Evolutionary conservation across 1,140 invertebrate genomes (phyloP).

Genomic region (Lepidurus apus): DNA sequence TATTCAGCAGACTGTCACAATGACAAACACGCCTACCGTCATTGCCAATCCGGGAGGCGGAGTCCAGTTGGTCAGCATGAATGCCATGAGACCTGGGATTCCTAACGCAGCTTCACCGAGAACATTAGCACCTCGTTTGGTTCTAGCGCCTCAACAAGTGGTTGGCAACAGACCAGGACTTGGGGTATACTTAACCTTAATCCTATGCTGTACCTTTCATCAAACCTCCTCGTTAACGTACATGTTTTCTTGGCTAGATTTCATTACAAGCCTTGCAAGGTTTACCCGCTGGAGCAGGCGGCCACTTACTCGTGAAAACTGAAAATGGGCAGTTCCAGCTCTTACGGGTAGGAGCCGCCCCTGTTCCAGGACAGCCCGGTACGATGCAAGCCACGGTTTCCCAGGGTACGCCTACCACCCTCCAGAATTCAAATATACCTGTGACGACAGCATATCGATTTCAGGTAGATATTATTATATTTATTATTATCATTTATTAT

Average conservation of each 20-base stretch:
- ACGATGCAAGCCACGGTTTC: constrained; percentile 6
- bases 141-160: constrained; percentile 71
- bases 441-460: constrained; percentile 46
- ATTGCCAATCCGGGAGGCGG: constrained; percentile 36
- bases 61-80: constrained; percentile 73
- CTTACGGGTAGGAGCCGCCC: constrained; percentile 73
- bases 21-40: constrained; percentile 13
- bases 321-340: constrained; percentile 92
- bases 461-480: background rate
- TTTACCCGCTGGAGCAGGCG: constrained; percentile 72
- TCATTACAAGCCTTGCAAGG: constrained; percentile 59
- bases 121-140: constrained; percentile 65
- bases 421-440: constrained; percentile 42
- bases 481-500: no score
- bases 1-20: constrained; percentile 26
- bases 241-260: constrained; percentile 35
- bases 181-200: constrained; percentile 62
- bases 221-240: no score
- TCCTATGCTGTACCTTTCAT: background rate
- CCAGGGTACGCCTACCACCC: constrained; percentile 24
- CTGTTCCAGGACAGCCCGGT: constrained; percentile 38
- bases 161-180: constrained; percentile 69
- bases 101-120: constrained; percentile 35
- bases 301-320: constrained; percentile 83
- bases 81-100: constrained; percentile 56